These are phyloP conservation scores for Catostylus mosaicus DNA, from an alignment of 30 jellyfish, hydroid and myxozoan species.

Conservation along the genomic window DNA sequence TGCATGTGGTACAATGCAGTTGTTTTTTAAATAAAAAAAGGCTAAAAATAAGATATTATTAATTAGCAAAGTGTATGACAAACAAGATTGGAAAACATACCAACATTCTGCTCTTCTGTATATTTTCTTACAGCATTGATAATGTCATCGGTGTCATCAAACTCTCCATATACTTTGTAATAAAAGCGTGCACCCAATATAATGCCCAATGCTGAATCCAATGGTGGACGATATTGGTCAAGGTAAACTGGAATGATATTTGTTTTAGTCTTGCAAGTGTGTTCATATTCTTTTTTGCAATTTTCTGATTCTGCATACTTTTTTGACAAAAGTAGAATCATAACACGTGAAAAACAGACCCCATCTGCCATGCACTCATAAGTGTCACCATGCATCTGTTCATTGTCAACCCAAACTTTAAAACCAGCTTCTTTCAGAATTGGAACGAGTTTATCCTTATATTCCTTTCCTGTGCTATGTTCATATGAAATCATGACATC, in stretches of 20 bases:
- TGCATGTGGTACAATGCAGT: too few species aligned
- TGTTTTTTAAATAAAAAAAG: too few species aligned
- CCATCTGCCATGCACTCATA: slow-evolving; percentile 35
- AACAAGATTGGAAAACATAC: too few species aligned
- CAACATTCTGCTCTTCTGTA: too few species aligned
- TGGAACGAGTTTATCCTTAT: background rate
- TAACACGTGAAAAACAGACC: background rate
- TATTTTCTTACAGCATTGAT: too few species aligned
- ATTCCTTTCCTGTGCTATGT: slow-evolving; percentile 5
- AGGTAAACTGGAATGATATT: background rate
- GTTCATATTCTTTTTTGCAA: background rate
- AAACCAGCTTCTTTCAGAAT: background rate
- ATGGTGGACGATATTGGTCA: background rate
- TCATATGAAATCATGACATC: slow-evolving; percentile 37
- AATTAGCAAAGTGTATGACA: too few species aligned
- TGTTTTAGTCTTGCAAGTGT: background rate
- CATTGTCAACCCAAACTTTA: slow-evolving; percentile 22
- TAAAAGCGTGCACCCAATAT: background rate
- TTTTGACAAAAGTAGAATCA: background rate
- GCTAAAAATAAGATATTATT: too few species aligned
- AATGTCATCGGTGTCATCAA: too few species aligned
- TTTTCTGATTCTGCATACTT: background rate
- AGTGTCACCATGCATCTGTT: slow-evolving; percentile 22
- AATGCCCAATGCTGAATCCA: slow-evolving; percentile 4
- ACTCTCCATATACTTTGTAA: background rate